Evolutionary conservation across 2,888 invertebrate genomes (phyloP).

Genomic region (Trissolcus brochymenae): DNA sequence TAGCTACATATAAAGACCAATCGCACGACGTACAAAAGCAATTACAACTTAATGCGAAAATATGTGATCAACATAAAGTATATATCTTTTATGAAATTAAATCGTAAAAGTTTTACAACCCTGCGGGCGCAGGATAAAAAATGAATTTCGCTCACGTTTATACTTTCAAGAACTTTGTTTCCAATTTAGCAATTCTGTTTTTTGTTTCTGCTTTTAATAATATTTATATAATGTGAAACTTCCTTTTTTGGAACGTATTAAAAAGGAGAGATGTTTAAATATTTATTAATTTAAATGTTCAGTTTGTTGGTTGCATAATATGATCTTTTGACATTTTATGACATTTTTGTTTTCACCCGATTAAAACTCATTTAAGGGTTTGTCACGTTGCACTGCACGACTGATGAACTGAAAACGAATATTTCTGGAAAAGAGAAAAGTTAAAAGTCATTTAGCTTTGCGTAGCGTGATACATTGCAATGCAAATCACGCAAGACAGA

Average conservation of each 20-base stretch:
- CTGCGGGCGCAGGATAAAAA: slow-evolving; percentile 13
- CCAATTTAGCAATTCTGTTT: neutral
- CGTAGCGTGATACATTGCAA: slow-evolving; percentile 40
- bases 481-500: slow-evolving; percentile 23
- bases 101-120: slow-evolving; percentile 48
- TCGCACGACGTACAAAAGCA: neutral
- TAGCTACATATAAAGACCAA: slow-evolving; percentile 10
- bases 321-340: too few species aligned
- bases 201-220: neutral
- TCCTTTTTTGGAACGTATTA: too few species aligned
- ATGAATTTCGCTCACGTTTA: slow-evolving; percentile 1
- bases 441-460: slow-evolving; percentile 14
- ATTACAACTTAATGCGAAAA: slow-evolving; percentile 22
- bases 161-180: neutral
- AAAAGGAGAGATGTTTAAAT: too few species aligned
- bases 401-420: slow-evolving; percentile 5
- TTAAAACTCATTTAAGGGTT: neutral
- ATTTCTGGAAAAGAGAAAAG: slow-evolving; percentile 10
- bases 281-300: neutral
- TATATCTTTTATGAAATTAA: slow-evolving; percentile 46
- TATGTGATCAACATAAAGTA: slow-evolving; percentile 33
- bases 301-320: neutral
- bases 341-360: neutral
- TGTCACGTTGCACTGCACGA: neutral
- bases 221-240: neutral